Conservation (phyloP, 2,888 invertebrate species). For the Tromatobia lineatoria region DNA sequence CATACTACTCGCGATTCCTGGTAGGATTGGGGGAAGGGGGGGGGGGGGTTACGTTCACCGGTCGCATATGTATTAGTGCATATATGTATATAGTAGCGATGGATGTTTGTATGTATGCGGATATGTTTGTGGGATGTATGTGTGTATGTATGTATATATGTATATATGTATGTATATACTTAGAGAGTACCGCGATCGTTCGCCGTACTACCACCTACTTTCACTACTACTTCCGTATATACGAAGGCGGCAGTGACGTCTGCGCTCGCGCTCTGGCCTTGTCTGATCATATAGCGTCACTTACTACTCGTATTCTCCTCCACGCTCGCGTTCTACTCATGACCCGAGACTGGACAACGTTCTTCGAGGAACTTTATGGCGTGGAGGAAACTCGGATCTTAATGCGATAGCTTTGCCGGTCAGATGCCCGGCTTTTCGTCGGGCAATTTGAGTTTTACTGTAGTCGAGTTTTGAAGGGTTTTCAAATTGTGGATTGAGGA, state of each 20-base stretch:
- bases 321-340: background rate
- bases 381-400: background rate
- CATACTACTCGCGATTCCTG: slow-evolving; percentile 14
- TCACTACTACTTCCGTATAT: slow-evolving; percentile 51
- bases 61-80: background rate
- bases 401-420: background rate
- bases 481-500: background rate
- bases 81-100: background rate
- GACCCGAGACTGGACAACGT: slow-evolving; percentile 7
- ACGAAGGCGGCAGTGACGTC: slow-evolving; percentile 37
- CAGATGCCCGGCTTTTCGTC: background rate
- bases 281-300: slow-evolving; percentile 39
- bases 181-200: background rate
- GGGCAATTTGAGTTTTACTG: background rate
- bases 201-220: slow-evolving; percentile 51
- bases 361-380: slow-evolving; percentile 19
- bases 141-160: background rate
- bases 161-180: slow-evolving; percentile 2
- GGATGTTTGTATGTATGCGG: too few species aligned
- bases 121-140: too few species aligned
- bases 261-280: slow-evolving; percentile 22
- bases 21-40: background rate
- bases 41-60: background rate
- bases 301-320: slow-evolving; percentile 26
- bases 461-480: background rate